Conservation (phyloP, 2,113 vertebrate species). For the Hepsetus odoe region DNA sequence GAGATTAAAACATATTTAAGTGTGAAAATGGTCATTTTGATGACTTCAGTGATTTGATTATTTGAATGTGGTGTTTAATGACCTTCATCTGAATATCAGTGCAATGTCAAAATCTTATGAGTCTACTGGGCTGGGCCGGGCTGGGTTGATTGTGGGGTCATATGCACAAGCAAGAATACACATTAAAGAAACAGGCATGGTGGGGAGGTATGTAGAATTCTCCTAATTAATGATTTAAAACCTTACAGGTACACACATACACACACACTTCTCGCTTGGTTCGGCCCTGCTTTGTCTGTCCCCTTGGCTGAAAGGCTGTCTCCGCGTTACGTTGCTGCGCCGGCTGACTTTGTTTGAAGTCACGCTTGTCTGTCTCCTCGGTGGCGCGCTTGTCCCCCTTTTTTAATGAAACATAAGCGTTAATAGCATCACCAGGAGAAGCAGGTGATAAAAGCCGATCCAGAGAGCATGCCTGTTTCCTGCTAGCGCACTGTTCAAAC, state of each 20-base stretch:
- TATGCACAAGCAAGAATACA: constrained; percentile 33
- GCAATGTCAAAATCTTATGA: not conserved
- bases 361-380: constrained; percentile 51
- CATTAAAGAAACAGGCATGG: constrained; percentile 31
- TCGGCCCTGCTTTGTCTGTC: constrained; percentile 48
- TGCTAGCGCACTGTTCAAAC: constrained; percentile 57
- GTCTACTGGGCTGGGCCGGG: not conserved
- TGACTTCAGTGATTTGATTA: not conserved
- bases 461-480: constrained; percentile 43
- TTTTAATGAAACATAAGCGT: constrained; percentile 57
- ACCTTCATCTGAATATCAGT: constrained; percentile 9
- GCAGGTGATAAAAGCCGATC: constrained; percentile 59
- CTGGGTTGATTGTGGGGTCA: constrained; percentile 7
- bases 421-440: constrained; percentile 56
- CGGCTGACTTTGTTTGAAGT: constrained; percentile 58
- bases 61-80: constrained; percentile 1
- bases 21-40: too few relatives aligned
- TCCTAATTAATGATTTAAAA: constrained; percentile 62
- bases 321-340: constrained; percentile 13
- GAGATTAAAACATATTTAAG: too few relatives aligned
- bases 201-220: constrained; percentile 31
- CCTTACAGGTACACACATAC: constrained; percentile 47
- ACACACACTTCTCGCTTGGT: constrained; percentile 7
- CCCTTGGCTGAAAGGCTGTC: constrained; percentile 51
- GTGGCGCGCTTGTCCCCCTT: constrained; percentile 33